These are phyloP conservation scores for Notolabrus celidotus DNA, from an alignment of 2,797 vertebrate species.

Conservation along the genomic window DNA sequence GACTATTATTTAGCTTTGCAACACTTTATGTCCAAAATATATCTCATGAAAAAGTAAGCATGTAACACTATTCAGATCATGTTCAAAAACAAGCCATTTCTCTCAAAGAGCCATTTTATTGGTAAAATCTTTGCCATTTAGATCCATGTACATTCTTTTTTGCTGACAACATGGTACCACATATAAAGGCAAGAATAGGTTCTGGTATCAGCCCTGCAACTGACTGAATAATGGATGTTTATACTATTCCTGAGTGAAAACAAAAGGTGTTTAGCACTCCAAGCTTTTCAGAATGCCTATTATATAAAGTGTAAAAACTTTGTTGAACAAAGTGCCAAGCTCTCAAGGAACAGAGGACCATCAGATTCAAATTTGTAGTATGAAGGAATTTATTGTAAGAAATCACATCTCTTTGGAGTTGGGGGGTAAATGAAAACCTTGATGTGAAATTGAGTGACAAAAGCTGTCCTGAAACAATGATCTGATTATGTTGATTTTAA, in stretches of 20 bases:
- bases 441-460: conserved; percentile 51
- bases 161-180: too few species aligned
- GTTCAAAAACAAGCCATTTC: too few species aligned
- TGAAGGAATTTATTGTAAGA: too few species aligned
- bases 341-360: conserved; percentile 10
- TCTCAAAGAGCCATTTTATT: too few species aligned
- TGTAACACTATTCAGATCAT: background rate
- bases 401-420: conserved; percentile 6
- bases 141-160: too few species aligned
- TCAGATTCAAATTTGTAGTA: conserved; percentile 20
- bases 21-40: conserved; percentile 19
- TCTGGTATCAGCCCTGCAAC: conserved; percentile 7
- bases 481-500: conserved; percentile 66
- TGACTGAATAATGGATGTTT: conserved; percentile 39
- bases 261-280: conserved; percentile 29
- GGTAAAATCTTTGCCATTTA: too few species aligned
- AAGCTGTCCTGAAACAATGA: conserved; percentile 50
- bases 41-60: background rate
- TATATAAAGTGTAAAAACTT: conserved; percentile 24
- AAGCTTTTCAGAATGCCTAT: conserved; percentile 22
- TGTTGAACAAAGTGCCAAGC: conserved; percentile 19
- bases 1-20: conserved; percentile 8
- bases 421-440: conserved; percentile 46
- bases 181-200: conserved; percentile 8
- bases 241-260: conserved; percentile 31